Conservation (phyloP, 1,140 invertebrate species). For the Nasonia longicornis region DNA sequence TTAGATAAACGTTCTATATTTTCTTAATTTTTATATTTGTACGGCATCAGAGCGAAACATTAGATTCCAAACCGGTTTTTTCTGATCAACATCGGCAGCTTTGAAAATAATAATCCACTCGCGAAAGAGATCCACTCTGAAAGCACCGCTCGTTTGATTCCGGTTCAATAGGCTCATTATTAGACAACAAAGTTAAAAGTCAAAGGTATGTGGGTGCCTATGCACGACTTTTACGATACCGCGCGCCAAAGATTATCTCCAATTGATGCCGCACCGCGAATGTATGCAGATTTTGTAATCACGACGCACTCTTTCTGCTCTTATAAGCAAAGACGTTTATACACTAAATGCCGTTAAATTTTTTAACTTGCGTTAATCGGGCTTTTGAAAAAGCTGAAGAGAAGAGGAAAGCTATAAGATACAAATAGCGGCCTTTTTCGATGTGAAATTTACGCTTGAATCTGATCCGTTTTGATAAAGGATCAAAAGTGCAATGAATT, state of each 20-base stretch:
- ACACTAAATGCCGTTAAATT: not conserved
- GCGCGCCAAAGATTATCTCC: not conserved
- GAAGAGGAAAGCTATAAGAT: not conserved
- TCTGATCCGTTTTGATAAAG: not conserved
- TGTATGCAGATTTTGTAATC: constrained; percentile 6
- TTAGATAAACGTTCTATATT: no score
- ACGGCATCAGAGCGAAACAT: no score
- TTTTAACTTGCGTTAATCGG: not conserved
- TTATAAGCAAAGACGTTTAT: not conserved
- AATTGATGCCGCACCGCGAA: not conserved
- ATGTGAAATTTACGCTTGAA: not conserved
- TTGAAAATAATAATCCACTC: no score
- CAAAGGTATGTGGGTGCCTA: not conserved
- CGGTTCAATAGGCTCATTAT: not conserved
- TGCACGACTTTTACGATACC: not conserved
- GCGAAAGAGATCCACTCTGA: no score
- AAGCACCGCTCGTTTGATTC: not conserved
- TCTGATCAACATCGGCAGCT: no score
- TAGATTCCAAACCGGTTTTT: no score
- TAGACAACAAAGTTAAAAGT: not conserved
- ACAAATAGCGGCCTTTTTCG: not conserved
- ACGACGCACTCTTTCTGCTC: not conserved
- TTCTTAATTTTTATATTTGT: no score
- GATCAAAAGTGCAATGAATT: not conserved
- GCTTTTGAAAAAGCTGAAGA: not conserved